Evolutionary conservation across 2,888 invertebrate genomes (phyloP), one percentile per base, ranked within the genome.

Genomic region (Lamellibrachia columna): DNA sequence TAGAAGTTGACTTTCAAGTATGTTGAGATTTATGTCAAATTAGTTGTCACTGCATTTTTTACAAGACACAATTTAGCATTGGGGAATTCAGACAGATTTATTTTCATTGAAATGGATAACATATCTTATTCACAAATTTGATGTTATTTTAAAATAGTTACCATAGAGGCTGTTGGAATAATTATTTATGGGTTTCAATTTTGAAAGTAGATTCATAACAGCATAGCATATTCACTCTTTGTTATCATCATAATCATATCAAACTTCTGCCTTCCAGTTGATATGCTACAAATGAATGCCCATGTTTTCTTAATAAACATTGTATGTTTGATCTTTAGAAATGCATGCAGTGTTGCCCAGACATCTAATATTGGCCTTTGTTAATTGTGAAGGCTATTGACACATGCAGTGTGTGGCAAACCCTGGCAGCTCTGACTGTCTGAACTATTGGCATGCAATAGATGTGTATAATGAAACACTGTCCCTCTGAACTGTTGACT

Each of bases 401-500:
- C 75, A 75, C n/a, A 75, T 75, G 75, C 75, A 75, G 22, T 75
- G 75, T 75, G 7, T 75, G 75, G 75, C 22, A 15, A 22, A 75
- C 75, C 75, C n/a, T 75, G 22, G 60, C 22, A 4, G 15, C n/a
- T 6, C 75, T 75, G 22, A 22, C 75, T 75, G 75, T 11, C 75
- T 75, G 15, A 75, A 75, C 75, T 75, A 75, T 75, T 75, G 75
- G 75, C 75, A 75, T 75, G 22, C 75, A 75, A 75, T 75, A 75
- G 22, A 15, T 75, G 75, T 75, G 75, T 75, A 75, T n/a, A 75
- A 22, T 22, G 40, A 15, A 75, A 75, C 22, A 75, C 75, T 22
- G 75, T n/a, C 75, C 75, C 75, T 75, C 75, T 75, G 75, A 75
- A 75, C 75, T 75, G n/a, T 75, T 75, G 75, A 75, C 75, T 75